phyloP scores from a whole-genome alignment of 2,797 vertebrate species.

The Gallirallus australis region DNA sequence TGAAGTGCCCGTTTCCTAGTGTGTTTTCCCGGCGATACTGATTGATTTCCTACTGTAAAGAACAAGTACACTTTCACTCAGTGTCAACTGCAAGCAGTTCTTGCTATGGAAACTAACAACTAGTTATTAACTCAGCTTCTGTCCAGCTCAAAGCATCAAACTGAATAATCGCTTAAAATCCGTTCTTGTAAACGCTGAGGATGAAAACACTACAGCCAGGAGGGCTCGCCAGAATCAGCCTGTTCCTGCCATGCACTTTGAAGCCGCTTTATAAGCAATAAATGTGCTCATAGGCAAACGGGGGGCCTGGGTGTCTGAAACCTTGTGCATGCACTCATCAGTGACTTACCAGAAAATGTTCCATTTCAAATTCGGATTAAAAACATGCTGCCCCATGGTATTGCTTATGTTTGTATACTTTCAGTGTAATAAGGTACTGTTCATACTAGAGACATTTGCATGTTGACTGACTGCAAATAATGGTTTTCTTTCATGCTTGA shows the following conservation, averaged over 20 bases:
- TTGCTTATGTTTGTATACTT: neutral
- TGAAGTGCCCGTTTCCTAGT: neutral
- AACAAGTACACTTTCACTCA: neutral
- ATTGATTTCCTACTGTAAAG: neutral
- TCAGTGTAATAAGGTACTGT: neutral
- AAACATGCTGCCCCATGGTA: neutral
- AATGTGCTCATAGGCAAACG: neutral
- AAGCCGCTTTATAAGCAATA: conserved; percentile 15
- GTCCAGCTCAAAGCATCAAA: neutral
- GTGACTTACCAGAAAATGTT: neutral
- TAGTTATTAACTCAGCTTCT: neutral
- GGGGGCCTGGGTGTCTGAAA: neutral
- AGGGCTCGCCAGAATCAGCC: neutral
- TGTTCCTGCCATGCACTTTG: neutral
- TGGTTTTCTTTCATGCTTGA: neutral
- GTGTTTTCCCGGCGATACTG: neutral
- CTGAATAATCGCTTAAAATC: neutral
- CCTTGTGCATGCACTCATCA: neutral
- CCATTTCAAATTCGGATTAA: neutral
- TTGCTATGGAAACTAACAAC: neutral
- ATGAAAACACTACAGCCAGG: neutral
- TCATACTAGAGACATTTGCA: neutral
- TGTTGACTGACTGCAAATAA: neutral
- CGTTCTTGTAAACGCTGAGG: neutral
- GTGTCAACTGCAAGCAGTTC: neutral